A percentile compares a stretch with the other conserved stretches of the same genome.
These are phyloP conservation scores for Bombus pyrosoma DNA, from an alignment of 1,140 invertebrate species.

Conservation along the genomic window DNA sequence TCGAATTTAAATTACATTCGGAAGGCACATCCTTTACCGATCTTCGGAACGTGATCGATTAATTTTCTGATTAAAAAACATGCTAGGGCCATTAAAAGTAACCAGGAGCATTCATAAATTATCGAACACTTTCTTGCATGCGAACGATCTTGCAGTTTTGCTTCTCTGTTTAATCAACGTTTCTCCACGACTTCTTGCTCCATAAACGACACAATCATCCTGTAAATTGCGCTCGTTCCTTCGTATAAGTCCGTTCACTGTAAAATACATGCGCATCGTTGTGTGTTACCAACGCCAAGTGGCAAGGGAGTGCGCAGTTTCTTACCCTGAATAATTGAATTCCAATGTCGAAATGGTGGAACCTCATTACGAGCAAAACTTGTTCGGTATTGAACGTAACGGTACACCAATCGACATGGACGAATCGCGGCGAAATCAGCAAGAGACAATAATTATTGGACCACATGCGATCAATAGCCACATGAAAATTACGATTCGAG, in stretches of 20 bases:
- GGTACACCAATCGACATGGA: background rate
- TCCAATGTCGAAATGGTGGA: constrained; percentile 1
- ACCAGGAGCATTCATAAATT: constrained; percentile 16
- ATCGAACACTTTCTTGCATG: constrained; percentile 7
- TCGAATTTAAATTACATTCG: background rate
- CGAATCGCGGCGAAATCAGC: background rate
- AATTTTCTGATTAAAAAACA: background rate
- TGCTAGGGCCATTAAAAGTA: background rate
- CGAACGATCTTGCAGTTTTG: background rate
- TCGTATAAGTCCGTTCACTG: background rate
- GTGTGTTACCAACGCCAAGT: background rate
- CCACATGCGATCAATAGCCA: background rate
- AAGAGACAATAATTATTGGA: background rate
- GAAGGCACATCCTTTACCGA: background rate
- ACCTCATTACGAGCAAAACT: constrained; percentile 47
- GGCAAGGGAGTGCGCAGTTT: background rate
- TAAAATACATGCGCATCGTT: background rate
- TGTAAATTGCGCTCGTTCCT: background rate
- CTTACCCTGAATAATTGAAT: constrained; percentile 33
- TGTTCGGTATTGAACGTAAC: constrained; percentile 10
- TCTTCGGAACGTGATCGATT: background rate
- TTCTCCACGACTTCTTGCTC: background rate
- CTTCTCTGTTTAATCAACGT: background rate
- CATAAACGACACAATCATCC: background rate
- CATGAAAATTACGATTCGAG: background rate